Evolutionary conservation across 1,140 invertebrate species (phyloP), one percentile per base, ranked within the genome.

Genomic region (Brachionus koreanus): DNA sequence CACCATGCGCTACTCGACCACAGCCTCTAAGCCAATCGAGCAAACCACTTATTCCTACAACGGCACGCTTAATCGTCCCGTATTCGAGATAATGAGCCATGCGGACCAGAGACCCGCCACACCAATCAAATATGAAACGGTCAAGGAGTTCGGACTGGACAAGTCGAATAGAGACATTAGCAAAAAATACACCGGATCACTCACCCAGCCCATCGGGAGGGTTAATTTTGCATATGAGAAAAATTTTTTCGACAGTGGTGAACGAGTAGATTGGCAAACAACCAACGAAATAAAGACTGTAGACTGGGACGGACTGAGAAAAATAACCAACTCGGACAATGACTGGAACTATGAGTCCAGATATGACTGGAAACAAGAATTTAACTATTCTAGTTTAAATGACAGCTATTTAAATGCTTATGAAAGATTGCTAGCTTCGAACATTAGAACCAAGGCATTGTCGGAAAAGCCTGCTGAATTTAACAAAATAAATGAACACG

Each of bases 81-180:
- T 43, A 10, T 61, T 79, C 42, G 76, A 79, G 16, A 79, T 79
- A 35, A 65, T 79, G 23, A 79, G 76, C 76, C 76, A 79, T 61
- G 76, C 76, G 3, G 76, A 79, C 25, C 49, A 79, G 13, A 37
- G 76, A 79, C 61, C 49, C 35, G 23, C 76, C 7, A 79, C 76
- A 4, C 76, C 76, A 12, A 19, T 79, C 19, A 61, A 63, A 57
- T 79, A 61, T 23, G 76, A 79, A 61, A 42, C 35, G 12, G 76
- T 42, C 0, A 77, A 77, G 35, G 46, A 52, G 16, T 77, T 77
- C 9, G 52, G 46, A 10, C 25, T 77, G 42, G 65, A 37, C 12
- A 69, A 19, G 16, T 33, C 65, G 3, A 69, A 69, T 23, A 37
- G 65, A 3, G 37, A 69, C 37, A 69, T 69, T n/a, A 37, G 65